Conservation (phyloP, 2,888 invertebrate genomes). For the Synergus japonicus region DNA sequence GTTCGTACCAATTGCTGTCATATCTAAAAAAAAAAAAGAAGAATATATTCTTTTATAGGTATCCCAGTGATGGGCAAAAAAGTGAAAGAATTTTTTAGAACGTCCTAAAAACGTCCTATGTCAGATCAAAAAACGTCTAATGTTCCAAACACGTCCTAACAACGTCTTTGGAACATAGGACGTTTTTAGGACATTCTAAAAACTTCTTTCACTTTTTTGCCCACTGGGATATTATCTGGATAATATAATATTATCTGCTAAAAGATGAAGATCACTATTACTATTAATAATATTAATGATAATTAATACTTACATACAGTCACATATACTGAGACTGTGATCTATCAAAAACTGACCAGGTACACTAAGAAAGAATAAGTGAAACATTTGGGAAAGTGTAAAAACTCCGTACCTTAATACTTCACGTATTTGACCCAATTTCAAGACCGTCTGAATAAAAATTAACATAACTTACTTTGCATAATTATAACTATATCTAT, state of each 20-base stretch:
- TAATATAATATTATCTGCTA: background rate
- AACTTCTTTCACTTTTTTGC: too few species aligned
- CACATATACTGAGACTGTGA: conserved; percentile 45
- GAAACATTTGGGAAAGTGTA: conserved; percentile 42
- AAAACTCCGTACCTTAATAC: conserved; percentile 49
- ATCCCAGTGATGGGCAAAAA: too few species aligned
- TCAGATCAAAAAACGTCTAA: too few species aligned
- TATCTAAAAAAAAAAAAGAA: conserved; percentile 36
- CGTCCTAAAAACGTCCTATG: too few species aligned
- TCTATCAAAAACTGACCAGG: conserved; percentile 50
- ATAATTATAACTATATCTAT: background rate
- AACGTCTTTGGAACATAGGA: too few species aligned
- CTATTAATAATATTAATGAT: too few species aligned
- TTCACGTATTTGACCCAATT: conserved; percentile 16
- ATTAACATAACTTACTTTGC: background rate
- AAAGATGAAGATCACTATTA: background rate
- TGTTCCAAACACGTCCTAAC: too few species aligned
- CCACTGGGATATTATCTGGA: too few species aligned
- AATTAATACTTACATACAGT: conserved; percentile 42
- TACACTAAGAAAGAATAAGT: conserved; percentile 48
- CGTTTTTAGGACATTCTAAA: too few species aligned
- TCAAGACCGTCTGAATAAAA: conserved; percentile 40
- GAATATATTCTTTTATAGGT: too few species aligned
- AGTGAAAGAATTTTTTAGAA: too few species aligned
- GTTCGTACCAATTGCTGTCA: conserved; percentile 42